Conservation (phyloP, 2,888 invertebrate species). For the Serripes groenlandicus region DNA sequence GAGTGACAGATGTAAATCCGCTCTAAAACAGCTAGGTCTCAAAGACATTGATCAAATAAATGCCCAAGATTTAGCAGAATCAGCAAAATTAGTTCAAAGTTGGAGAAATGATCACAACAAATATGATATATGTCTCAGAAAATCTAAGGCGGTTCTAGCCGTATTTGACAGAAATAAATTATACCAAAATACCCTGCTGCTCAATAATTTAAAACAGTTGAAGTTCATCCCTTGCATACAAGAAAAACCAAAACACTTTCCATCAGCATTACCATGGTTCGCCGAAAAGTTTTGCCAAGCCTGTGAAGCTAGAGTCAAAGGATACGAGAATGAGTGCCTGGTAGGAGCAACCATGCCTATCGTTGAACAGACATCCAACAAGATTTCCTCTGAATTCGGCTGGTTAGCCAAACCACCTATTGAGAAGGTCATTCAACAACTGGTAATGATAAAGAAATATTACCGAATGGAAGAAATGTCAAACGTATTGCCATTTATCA, state of each 20-base stretch:
- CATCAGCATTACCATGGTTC: conserved; percentile 40
- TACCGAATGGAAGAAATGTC: conserved; percentile 35
- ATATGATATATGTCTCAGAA: not conserved
- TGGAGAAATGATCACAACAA: not conserved
- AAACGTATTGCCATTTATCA: conserved; percentile 38
- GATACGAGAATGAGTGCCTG: conserved; percentile 15
- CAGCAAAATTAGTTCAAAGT: not conserved
- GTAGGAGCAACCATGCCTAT: conserved; percentile 54
- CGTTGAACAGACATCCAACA: not conserved
- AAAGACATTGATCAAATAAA: conserved; percentile 32
- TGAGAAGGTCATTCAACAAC: conserved; percentile 40
- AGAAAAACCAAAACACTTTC: conserved; percentile 14
- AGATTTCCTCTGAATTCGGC: conserved; percentile 20
- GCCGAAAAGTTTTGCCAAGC: conserved; percentile 30
- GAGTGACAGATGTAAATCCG: not conserved
- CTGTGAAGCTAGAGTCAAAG: conserved; percentile 20
- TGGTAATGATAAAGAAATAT: conserved; percentile 29
- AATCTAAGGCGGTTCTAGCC: conserved; percentile 11
- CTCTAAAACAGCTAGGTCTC: conserved; percentile 42
- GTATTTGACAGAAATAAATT: not conserved
- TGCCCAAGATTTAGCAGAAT: conserved; percentile 24
- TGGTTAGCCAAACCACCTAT: conserved; percentile 23
- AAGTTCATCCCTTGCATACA: conserved; percentile 21
- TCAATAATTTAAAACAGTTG: not conserved
- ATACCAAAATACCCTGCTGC: not conserved